Evolutionary conservation across 2,797 vertebrate genomes (phyloP).

Genomic region (Knipowitschia caucasica): DNA sequence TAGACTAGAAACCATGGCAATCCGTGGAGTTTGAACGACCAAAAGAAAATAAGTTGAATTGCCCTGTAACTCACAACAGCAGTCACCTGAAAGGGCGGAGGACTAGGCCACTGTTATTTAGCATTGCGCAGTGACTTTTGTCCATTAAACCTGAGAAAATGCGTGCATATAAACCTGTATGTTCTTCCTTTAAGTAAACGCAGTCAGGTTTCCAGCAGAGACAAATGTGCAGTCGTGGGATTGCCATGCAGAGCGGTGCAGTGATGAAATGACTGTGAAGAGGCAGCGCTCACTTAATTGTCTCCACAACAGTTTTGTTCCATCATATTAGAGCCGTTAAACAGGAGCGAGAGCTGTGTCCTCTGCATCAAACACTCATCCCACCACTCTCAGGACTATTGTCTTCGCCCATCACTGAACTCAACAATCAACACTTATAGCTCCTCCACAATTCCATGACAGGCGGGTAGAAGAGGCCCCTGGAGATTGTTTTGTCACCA

Average conservation of each 20-base stretch:
- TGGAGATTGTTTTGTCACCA: conserved; percentile 53
- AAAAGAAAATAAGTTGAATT: no score
- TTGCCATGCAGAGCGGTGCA: conserved; percentile 60
- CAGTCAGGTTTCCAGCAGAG: no score
- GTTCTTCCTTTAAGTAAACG: no score
- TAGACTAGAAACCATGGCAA: no score
- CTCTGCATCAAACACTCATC: conserved; percentile 53
- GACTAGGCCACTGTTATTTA: no score
- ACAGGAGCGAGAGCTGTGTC: conserved; percentile 50
- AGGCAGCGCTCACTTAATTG: conserved; percentile 66
- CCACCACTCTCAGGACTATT: conserved; percentile 55
- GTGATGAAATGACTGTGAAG: conserved; percentile 59
- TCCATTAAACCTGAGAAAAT: no score
- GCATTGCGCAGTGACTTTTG: no score
- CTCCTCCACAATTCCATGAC: conserved; percentile 45
- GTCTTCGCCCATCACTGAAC: conserved; percentile 56
- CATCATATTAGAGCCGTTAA: conserved; percentile 64
- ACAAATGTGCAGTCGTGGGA: no score
- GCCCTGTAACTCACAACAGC: no score
- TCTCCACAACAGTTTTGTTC: conserved; percentile 60
- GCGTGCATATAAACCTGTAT: no score
- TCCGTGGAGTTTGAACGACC: no score
- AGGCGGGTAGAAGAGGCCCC: conserved; percentile 48
- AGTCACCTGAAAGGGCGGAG: no score
- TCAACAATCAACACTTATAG: conserved; percentile 53